phyloP scores from a whole-genome alignment of 2,797 vertebrate genomes.

The Adrianichthys oophorus region DNA sequence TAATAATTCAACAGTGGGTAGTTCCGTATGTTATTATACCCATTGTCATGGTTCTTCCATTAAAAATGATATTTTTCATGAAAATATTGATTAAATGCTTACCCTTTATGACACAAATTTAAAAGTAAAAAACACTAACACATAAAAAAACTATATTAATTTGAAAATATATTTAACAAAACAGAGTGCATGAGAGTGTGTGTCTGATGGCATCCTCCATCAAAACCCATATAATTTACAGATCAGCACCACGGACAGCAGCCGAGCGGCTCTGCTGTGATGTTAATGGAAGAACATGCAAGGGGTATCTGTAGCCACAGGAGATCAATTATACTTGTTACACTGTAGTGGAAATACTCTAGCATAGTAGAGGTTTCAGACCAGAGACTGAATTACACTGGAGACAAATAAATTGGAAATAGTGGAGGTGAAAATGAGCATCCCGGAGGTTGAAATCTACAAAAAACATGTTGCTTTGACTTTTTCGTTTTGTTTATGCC shows the following conservation, averaged over 20 bases:
- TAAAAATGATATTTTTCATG: no score
- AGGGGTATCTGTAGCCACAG: constrained; percentile 43
- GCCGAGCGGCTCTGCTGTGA: constrained; percentile 45
- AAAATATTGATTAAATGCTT: no score
- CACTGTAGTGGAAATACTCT: constrained; percentile 47
- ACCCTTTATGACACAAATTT: no score
- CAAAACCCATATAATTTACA: constrained; percentile 50
- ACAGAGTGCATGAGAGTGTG: constrained; percentile 6
- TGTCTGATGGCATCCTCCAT: constrained; percentile 40
- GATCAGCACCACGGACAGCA: constrained; percentile 67
- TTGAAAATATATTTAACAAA: no score
- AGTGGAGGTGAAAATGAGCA: constrained; percentile 5
- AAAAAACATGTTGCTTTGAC: constrained; percentile 6
- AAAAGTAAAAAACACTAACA: no score
- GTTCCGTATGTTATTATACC: constrained; percentile 16
- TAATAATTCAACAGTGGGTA: constrained; percentile 51
- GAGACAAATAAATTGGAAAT: constrained; percentile 36
- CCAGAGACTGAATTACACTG: constrained; percentile 20
- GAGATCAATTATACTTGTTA: constrained; percentile 70
- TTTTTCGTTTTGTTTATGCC: neutral
- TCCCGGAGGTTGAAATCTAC: constrained; percentile 12
- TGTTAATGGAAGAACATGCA: constrained; percentile 63
- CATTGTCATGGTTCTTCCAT: neutral
- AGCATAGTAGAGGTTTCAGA: constrained; percentile 33
- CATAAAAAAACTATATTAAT: no score